Base-by-base conservation (phyloP, 2,113 vertebrate species). In the Synchiropus splendidus region DNA sequence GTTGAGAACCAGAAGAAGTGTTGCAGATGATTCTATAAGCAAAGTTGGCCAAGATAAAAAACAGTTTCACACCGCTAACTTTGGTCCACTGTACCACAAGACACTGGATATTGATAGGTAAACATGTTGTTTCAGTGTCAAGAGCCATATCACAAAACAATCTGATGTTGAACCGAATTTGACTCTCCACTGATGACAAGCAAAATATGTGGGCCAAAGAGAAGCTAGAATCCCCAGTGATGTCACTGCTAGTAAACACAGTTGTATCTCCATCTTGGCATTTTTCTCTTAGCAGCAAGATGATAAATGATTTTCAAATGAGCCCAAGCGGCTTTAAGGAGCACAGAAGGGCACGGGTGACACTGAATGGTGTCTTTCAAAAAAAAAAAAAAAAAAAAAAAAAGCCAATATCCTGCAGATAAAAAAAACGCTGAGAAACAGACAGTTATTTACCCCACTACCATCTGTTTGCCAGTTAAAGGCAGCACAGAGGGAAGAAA, bases 401-500 rank as follows among this genome's bases (percentile, higher is more conserved):
- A 63, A 55, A 61, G 47, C 39, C 55, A 67, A 70, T 68, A 74
- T 77, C 59, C 51, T 58, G 32, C 21, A 48, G 44, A 38, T 52
- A 1, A 45, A 57, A n/a, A n/a, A 62, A 64, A 66, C 60, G 54
- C 61, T 67, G 59, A 77, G 72, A 80, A 75, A 79, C 47, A 61
- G 66, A 75, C 74, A 77, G 81, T 78, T 74, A 65, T 74, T 74
- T 54, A 51, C 37, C 37, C 58, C 43, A 31, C 27, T 54, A 64
- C 81, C 82, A 85, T 85, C 82, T 86, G 84, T 82, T 83, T 83
- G 72, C 64, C 12, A 71, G 67, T 27, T 50, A 58, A 64, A 44
- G 66, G 41, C 48, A 71, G 41, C 45, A 31, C 21, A 51, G 39
- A 55, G 31, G 41, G 53, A 71, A 53, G 77, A 69, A 78, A 74